These are phyloP conservation scores for Drosophila niveifrons DNA, from an alignment of 2,888 invertebrate genomes.

Conservation along the genomic window DNA sequence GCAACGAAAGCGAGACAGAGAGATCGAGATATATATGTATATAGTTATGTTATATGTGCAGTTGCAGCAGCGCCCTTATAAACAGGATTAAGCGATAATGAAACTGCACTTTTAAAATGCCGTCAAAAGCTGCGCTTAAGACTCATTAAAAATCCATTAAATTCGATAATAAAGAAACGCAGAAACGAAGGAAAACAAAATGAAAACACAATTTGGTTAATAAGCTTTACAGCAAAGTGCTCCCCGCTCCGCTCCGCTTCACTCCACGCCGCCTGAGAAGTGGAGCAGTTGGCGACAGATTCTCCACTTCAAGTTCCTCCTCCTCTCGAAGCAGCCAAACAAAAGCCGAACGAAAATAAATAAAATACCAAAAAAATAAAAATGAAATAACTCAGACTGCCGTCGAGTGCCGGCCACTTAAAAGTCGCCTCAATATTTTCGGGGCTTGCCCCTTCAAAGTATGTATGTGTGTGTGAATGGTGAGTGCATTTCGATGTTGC, in stretches of 20 bases:
- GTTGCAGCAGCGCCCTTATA: slow-evolving; percentile 39
- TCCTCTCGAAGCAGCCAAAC: slow-evolving; percentile 25
- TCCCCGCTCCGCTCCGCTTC: too few species aligned
- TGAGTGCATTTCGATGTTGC: slow-evolving; percentile 79
- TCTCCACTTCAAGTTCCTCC: slow-evolving; percentile 2
- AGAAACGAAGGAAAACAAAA: slow-evolving; percentile 27
- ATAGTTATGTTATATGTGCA: slow-evolving; percentile 1
- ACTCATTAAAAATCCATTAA: slow-evolving; percentile 78
- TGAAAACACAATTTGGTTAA: slow-evolving; percentile 66
- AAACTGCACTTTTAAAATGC: slow-evolving; percentile 68
- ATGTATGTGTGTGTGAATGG: slow-evolving; percentile 25
- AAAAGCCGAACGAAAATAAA: slow-evolving; percentile 18
- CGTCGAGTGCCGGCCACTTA: slow-evolving; percentile 70
- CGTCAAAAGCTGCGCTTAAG: slow-evolving; percentile 75
- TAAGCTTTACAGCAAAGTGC: slow-evolving; percentile 68
- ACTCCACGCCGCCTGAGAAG: slow-evolving; percentile 36
- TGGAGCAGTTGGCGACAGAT: slow-evolving; percentile 76
- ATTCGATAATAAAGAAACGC: slow-evolving; percentile 59
- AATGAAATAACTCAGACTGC: slow-evolving; percentile 34
- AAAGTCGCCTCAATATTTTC: slow-evolving; percentile 66
- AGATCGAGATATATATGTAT: background rate
- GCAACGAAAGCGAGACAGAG: background rate
- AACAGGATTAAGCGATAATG: slow-evolving; percentile 76
- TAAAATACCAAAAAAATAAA: slow-evolving; percentile 14
- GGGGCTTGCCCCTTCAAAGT: background rate